A percentile compares a stretch with the other conserved stretches of the same genome.
Evolutionary conservation across 2,797 vertebrate species (phyloP).

Genomic region (Helarctos malayanus): DNA sequence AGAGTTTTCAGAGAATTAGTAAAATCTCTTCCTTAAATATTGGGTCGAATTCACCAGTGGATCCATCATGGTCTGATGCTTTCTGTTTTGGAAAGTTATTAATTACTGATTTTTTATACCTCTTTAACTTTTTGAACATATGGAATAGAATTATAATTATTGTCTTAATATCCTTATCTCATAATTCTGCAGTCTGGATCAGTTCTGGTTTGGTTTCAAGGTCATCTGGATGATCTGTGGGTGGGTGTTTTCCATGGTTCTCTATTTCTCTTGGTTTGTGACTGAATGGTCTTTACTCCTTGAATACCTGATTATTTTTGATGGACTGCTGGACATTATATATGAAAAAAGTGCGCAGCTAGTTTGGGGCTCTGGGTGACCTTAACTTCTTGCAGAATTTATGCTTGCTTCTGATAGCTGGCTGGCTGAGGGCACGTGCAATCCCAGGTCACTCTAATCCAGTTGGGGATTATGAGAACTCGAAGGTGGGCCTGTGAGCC

Average conservation of each 20-base stretch:
- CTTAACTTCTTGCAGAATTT: neutral
- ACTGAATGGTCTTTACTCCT: neutral
- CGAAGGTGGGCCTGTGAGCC: neutral
- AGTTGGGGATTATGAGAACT: neutral
- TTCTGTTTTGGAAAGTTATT: neutral
- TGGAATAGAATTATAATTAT: neutral
- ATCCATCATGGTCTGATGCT: neutral
- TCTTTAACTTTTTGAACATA: neutral
- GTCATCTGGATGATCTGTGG: neutral
- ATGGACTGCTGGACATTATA: neutral
- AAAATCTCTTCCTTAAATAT: neutral
- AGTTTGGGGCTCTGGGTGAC: neutral
- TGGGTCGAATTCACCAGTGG: neutral
- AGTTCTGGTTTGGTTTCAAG: neutral
- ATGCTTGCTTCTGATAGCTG: neutral
- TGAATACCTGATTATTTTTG: neutral
- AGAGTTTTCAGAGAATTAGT: neutral
- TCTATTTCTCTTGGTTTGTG: neutral
- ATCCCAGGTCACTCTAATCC: too few species aligned
- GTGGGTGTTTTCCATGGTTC: neutral
- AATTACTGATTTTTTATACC: neutral
- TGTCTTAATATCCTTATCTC: neutral
- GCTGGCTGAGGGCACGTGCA: neutral
- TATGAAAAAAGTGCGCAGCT: neutral
- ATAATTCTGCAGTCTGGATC: neutral